phyloP scores from a whole-genome alignment of 1,140 invertebrate species.

The Bactericera cockerelli region DNA sequence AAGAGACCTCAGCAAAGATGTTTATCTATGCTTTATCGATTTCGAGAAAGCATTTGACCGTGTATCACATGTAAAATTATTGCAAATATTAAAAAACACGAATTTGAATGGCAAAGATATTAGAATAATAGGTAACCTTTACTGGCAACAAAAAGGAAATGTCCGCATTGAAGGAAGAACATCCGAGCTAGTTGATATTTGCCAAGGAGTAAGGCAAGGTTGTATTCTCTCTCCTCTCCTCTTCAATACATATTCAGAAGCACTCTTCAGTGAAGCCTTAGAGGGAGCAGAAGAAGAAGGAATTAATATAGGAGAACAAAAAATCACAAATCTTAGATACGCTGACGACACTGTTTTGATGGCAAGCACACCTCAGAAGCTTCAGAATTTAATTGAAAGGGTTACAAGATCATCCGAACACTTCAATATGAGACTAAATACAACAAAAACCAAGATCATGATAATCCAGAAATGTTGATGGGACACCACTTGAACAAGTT shows the following conservation, averaged over 20 bases:
- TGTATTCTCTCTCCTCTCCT: constrained; percentile 24
- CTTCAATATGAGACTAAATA: constrained; percentile 9
- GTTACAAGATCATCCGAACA: constrained; percentile 9
- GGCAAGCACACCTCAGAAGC: constrained; percentile 6
- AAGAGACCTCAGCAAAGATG: neutral
- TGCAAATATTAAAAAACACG: constrained; percentile 2
- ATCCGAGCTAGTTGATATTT: constrained; percentile 20
- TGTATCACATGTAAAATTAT: constrained; percentile 4
- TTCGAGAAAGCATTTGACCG: constrained; percentile 12
- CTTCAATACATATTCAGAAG: constrained; percentile 25
- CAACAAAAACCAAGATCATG: constrained; percentile 10
- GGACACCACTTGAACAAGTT: neutral
- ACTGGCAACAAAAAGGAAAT: constrained; percentile 3
- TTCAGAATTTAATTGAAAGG: constrained; percentile 9
- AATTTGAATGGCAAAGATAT: neutral
- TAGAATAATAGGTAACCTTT: neutral
- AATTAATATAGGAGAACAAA: constrained; percentile 13
- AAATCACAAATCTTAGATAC: constrained; percentile 17
- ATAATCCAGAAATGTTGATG: constrained; percentile 12
- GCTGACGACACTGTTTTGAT: constrained; percentile 17
- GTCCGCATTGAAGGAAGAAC: neutral
- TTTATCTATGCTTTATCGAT: constrained; percentile 8
- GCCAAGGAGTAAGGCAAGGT: constrained; percentile 23
- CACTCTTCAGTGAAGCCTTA: constrained; percentile 15
- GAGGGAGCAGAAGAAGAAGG: constrained; percentile 12